Evolutionary conservation across 2,113 vertebrate genomes (phyloP).

Genomic region (Podocnemis expansa): DNA sequence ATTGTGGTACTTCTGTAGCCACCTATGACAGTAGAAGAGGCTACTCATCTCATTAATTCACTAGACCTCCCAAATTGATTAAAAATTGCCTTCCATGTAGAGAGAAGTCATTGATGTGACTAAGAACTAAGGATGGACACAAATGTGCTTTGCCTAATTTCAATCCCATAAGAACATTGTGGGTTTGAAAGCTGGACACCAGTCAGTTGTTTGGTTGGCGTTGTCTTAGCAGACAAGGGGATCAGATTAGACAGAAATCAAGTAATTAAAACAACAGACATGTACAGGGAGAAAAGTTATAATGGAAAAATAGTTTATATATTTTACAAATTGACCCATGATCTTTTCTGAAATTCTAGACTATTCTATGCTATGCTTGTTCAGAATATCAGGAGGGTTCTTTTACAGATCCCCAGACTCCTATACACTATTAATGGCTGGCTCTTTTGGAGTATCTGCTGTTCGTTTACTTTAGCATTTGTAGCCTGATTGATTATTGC

Average conservation of each 20-base stretch:
- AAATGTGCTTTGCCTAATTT: not conserved
- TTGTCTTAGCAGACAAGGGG: not conserved
- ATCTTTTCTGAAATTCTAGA: not conserved
- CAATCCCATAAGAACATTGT: not conserved
- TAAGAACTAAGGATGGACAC: not conserved
- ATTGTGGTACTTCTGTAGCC: not conserved
- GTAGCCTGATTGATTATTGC: not conserved
- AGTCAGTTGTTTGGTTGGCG: not conserved
- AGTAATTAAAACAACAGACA: not conserved
- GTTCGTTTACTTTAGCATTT: not conserved
- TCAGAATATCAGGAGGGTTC: not conserved
- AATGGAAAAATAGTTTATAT: not conserved
- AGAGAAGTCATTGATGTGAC: not conserved
- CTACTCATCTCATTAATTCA: fast-evolving
- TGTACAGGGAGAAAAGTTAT: not conserved
- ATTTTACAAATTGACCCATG: not conserved
- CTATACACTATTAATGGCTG: not conserved
- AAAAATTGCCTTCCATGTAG: not conserved
- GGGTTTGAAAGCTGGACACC: not conserved
- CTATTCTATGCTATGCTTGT: not conserved
- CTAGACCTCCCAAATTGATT: not conserved
- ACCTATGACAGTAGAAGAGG: not conserved
- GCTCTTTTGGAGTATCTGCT: not conserved
- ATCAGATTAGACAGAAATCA: not conserved
- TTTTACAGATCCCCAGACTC: not conserved